Percentiles rank a stretch among this genome's conserved stretches.
Conservation (phyloP, 2,888 invertebrate genomes). For the Leuctra nigra region DNA sequence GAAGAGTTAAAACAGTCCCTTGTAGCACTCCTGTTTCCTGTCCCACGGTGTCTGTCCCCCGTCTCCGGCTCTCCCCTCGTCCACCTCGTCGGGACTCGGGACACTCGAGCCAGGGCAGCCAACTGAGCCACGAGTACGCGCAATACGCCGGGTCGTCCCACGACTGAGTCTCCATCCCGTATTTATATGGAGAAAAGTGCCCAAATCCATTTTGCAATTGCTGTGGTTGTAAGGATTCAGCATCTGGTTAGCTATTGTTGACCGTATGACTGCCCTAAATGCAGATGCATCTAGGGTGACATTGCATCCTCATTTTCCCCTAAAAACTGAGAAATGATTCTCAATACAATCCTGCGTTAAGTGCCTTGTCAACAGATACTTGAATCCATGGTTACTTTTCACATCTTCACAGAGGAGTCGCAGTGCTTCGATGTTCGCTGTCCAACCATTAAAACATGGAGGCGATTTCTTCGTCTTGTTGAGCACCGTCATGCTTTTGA, state of each 20-base stretch:
- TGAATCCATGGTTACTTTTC: background rate
- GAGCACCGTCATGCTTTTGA: background rate
- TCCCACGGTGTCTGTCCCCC: too few species aligned
- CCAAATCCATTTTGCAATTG: constrained; percentile 4
- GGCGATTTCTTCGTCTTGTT: constrained; percentile 5
- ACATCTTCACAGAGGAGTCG: constrained; percentile 6
- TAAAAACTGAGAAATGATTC: background rate
- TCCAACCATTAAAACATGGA: constrained; percentile 1
- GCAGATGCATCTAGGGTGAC: background rate
- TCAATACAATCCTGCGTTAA: constrained; percentile 14
- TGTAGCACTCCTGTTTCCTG: too few species aligned
- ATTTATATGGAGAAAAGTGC: too few species aligned
- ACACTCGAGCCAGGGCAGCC: too few species aligned
- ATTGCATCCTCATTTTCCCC: background rate
- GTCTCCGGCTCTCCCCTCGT: too few species aligned
- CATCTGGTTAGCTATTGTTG: constrained; percentile 4
- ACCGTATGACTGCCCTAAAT: background rate
- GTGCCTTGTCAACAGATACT: constrained; percentile 6
- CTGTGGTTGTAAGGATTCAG: background rate
- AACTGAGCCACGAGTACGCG: too few species aligned
- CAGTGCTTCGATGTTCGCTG: constrained; percentile 6
- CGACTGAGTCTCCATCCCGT: too few species aligned
- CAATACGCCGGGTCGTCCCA: too few species aligned
- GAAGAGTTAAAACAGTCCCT: too few species aligned
- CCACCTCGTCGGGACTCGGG: too few species aligned